Conservation (phyloP, 2,888 invertebrate species). For the Acanthococcus lagerstroemiae region DNA sequence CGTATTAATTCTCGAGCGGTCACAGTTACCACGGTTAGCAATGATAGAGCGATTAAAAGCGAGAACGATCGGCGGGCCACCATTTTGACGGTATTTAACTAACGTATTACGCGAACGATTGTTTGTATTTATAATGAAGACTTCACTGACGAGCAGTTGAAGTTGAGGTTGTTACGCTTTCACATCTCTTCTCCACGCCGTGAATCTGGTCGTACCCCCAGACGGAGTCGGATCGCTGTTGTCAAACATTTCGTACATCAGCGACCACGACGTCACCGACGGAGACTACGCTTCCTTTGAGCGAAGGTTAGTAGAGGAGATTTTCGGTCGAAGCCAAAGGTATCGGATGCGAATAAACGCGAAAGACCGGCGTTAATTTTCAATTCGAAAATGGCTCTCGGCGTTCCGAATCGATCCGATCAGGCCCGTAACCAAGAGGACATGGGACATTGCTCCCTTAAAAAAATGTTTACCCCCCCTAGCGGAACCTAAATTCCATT, state of each 20-base stretch:
- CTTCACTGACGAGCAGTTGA: conserved; percentile 3
- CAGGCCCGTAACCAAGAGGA: too few species aligned
- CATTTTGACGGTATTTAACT: conserved; percentile 22
- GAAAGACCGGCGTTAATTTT: too few species aligned
- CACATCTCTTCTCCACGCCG: not conserved
- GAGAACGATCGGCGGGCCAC: not conserved
- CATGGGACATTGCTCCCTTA: too few species aligned
- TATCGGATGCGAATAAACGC: too few species aligned
- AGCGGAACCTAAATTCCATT: too few species aligned
- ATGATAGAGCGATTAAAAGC: conserved; percentile 8
- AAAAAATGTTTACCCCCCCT: too few species aligned
- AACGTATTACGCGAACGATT: conserved; percentile 1
- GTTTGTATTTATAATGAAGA: conserved; percentile 22
- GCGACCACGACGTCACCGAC: not conserved
- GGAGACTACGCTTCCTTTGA: not conserved
- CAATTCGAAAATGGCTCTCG: too few species aligned
- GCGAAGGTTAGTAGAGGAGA: not conserved
- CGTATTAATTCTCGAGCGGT: conserved; percentile 6
- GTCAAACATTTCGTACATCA: not conserved
- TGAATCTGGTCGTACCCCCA: not conserved
- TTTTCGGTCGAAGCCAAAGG: too few species aligned
- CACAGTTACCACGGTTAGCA: not conserved
- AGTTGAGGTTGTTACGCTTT: conserved; percentile 27
- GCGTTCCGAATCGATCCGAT: too few species aligned
- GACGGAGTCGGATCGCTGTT: too few species aligned